Conservation (phyloP, 2,888 invertebrate genomes). For the Aphrophora alni region DNA sequence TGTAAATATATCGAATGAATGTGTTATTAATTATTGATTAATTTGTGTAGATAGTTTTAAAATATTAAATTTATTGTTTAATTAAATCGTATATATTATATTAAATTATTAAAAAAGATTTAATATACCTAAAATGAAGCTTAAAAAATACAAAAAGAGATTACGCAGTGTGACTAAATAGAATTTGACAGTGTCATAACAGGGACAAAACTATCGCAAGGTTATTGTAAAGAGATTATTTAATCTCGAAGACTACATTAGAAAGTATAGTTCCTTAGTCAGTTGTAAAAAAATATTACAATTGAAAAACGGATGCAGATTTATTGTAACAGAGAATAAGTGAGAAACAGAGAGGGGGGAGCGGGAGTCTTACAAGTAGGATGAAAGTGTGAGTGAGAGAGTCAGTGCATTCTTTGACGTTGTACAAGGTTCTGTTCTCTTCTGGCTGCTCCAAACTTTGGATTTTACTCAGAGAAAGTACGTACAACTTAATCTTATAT, state of each 20-base stretch:
- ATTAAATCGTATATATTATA: no score
- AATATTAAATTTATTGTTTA: no score
- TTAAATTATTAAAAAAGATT: no score
- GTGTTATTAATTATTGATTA: no score
- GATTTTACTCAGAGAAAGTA: neutral
- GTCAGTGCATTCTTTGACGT: neutral
- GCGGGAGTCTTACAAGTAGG: neutral
- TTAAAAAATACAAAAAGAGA: no score
- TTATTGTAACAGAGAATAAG: neutral
- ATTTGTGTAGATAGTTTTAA: no score
- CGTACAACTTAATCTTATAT: neutral
- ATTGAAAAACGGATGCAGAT: neutral
- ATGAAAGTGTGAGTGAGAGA: neutral
- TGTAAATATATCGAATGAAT: no score
- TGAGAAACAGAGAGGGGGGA: neutral
- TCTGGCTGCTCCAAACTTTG: neutral
- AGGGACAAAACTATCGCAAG: neutral
- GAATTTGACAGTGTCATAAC: neutral
- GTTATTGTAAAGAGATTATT: neutral
- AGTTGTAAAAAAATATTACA: neutral
- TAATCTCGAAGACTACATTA: neutral
- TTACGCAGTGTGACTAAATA: neutral
- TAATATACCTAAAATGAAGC: no score
- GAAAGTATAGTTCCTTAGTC: neutral
- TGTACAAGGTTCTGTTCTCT: neutral